Base-by-base conservation (phyloP, 2,888 invertebrate species). In the Sphinx pinastri region DNA sequence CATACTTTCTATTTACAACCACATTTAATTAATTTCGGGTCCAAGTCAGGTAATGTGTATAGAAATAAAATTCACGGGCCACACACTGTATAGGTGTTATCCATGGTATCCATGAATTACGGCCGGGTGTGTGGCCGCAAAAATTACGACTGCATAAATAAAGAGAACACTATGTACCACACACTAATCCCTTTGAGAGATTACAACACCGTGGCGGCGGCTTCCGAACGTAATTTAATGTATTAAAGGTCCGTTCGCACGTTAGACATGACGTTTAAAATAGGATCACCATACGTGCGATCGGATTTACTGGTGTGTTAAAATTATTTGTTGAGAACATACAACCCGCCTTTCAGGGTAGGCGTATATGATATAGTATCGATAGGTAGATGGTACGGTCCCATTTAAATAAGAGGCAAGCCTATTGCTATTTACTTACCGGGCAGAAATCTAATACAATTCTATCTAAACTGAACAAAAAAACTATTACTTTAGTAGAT, bases 181-280 rank as follows among this genome's bases (percentile, higher is more conserved):
- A 71, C 72, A 67, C 68, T 80, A 80, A 83, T 81, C 82, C 76
- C 74, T 75, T 73, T 75, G 74, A 76, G 74, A 68, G 79, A 78
- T 82, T 81, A 79, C 75, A 66, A 75, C 74, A 72, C 72, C 73
- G 70, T 68, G 76, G 73, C 68, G 73, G 75, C 74, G 70, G 79
- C 77, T 77, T 75, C 75, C 75, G 75, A 81, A 78, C 83, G 81
- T 83, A 83, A 83, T 84, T 80, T 78, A 78, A 79, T 78, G 80
- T 74, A 75, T 73, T 72, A 74, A 74, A 77, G 75, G 76, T 75
- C 38, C 70, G 57, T 70, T 68, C 54, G 51, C 19, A 71, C 52
- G 57, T 49, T 54, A 54, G 45, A 47, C 69, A 54, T 54, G 31
- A 45, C 14, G 69, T 47, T 8, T 8, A n/a, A 14, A 60, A 52